Evolutionary conservation across 2,888 invertebrate species (phyloP).

Genomic region (Orchesellides sinensis): DNA sequence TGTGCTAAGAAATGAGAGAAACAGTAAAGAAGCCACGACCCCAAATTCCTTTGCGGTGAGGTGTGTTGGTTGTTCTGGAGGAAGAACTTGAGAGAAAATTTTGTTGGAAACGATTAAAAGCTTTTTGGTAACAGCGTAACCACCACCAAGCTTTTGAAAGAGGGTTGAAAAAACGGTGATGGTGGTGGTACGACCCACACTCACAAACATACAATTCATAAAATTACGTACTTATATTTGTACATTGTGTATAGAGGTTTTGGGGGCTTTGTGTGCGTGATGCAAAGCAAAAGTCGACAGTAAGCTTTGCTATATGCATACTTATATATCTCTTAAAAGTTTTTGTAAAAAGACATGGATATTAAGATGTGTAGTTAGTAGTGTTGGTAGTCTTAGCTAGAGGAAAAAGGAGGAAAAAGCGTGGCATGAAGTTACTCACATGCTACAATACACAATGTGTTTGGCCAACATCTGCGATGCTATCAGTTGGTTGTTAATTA

Average conservation of each 20-base stretch:
- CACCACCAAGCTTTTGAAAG: not conserved
- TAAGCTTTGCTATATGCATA: too few relatives aligned
- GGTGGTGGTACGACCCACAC: conserved; percentile 29
- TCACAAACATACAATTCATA: not conserved
- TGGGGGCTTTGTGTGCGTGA: too few relatives aligned
- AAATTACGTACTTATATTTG: not conserved
- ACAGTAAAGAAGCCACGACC: not conserved
- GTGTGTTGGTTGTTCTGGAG: not conserved
- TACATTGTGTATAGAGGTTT: not conserved
- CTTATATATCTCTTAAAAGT: conserved; percentile 16
- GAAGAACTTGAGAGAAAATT: not conserved
- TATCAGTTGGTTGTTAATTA: conserved; percentile 75
- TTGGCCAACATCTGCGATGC: conserved; percentile 74
- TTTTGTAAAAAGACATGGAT: not conserved
- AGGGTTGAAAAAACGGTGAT: conserved; percentile 17
- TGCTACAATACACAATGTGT: conserved; percentile 29
- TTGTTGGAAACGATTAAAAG: not conserved
- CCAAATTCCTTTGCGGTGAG: not conserved
- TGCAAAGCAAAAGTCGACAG: not conserved
- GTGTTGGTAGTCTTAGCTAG: not conserved
- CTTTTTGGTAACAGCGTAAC: not conserved
- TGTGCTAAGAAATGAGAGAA: not conserved
- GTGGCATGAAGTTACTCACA: conserved; percentile 5
- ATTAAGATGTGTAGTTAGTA: not conserved
- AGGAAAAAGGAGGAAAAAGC: conserved; percentile 18